A percentile compares a stretch with the other conserved stretches of the same genome.
phyloP scores from a whole-genome alignment of 2,888 invertebrate species.

The Apoda limacodes region DNA sequence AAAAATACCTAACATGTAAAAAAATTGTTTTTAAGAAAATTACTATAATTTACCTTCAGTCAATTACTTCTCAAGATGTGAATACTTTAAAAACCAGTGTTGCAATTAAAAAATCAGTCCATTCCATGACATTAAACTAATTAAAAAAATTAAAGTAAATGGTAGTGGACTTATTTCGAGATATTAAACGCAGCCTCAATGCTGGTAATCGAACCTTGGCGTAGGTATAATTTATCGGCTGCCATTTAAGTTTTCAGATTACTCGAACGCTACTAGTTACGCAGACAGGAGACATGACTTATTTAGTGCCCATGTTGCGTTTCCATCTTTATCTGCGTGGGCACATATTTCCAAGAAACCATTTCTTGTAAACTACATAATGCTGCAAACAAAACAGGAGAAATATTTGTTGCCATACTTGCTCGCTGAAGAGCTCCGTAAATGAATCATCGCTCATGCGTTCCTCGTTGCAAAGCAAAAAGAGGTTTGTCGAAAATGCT shows the following conservation, averaged over 20 bases:
- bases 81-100: no score
- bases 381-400: slow-evolving; percentile 64
- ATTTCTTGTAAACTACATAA: slow-evolving; percentile 62
- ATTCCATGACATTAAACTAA: no score
- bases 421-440: slow-evolving; percentile 60
- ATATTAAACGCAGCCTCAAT: no score
- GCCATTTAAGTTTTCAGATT: slow-evolving; percentile 38
- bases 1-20: no score
- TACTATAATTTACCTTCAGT: no score
- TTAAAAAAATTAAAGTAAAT: no score
- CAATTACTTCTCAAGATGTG: no score
- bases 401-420: slow-evolving; percentile 64
- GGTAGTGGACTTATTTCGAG: no score
- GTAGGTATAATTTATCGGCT: no score
- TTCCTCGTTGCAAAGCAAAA: slow-evolving; percentile 59
- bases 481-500: slow-evolving; percentile 66
- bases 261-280: slow-evolving; percentile 44
- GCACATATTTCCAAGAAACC: slow-evolving; percentile 65
- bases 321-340: slow-evolving; percentile 67
- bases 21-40: no score
- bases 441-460: slow-evolving; percentile 68
- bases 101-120: no score
- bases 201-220: no score
- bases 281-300: slow-evolving; percentile 55
- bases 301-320: slow-evolving; percentile 63